Percentiles rank a stretch among this genome's conserved stretches.
Evolutionary conservation across 2,113 vertebrate species (phyloP).

Genomic region (Eira barbara): DNA sequence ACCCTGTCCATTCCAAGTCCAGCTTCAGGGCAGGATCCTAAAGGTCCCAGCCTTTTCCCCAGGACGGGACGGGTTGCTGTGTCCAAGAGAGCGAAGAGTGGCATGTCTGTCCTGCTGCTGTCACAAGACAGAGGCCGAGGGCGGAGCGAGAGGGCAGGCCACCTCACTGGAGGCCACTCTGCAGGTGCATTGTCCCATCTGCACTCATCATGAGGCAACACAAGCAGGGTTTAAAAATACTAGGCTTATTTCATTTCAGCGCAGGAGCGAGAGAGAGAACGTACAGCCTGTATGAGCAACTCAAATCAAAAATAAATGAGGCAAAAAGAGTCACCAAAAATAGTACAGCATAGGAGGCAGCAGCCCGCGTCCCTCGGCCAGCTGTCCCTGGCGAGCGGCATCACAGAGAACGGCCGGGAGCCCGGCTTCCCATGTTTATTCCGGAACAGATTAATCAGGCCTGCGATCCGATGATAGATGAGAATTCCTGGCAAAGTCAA

Average conservation of each 20-base stretch:
- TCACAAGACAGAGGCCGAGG: rapidly evolving
- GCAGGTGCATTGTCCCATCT: not conserved
- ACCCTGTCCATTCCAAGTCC: not conserved
- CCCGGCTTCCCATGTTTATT: not conserved
- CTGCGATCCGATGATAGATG: not conserved
- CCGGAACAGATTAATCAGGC: not conserved
- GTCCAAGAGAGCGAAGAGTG: not conserved
- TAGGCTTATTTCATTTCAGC: not conserved
- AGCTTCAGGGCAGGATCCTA: not conserved
- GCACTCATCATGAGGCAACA: not conserved
- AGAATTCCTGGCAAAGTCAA: not conserved
- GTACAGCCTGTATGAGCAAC: slow-evolving; percentile 36
- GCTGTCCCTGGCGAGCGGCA: not conserved
- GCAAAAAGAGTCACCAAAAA: slow-evolving; percentile 58
- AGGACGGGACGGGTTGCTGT: rapidly evolving
- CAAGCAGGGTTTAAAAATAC: not conserved
- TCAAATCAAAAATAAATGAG: slow-evolving; percentile 67
- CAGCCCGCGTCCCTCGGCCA: not conserved
- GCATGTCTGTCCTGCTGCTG: not conserved
- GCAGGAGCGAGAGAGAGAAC: not conserved
- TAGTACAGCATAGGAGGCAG: slow-evolving; percentile 29
- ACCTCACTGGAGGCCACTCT: rapidly evolving
- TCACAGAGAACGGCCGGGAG: not conserved
- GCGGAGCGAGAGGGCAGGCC: rapidly evolving
- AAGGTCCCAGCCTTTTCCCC: not conserved